A percentile compares a stretch with the other conserved stretches of the same genome.
Evolutionary conservation across 92 coral and sea anemone genomes (phyloP).

Genomic region (Zoanthus gigantus): DNA sequence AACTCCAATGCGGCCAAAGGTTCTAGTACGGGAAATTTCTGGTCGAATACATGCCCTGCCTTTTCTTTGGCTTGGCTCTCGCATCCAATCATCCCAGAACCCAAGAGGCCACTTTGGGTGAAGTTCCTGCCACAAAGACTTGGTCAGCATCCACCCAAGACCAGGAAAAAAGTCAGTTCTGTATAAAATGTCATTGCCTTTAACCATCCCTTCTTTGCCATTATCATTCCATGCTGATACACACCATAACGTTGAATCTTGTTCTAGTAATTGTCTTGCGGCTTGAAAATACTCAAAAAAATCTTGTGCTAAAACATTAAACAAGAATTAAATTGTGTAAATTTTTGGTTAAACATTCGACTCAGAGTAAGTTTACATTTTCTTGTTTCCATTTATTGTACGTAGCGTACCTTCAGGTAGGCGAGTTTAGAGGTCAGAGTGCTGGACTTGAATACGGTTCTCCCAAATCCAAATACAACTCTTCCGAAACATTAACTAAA

Average conservation of each 20-base stretch:
- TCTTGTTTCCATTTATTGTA: too few relatives aligned
- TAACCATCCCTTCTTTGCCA: conserved; percentile 93
- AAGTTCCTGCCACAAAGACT: conserved; percentile 85
- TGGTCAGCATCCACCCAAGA: conserved; percentile 96
- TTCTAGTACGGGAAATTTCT: conserved; percentile 91
- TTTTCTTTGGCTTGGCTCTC: conserved; percentile 87
- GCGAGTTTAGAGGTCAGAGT: too few relatives aligned
- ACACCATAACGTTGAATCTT: conserved; percentile 94
- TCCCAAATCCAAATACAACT: too few relatives aligned
- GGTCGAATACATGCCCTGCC: conserved; percentile 94
- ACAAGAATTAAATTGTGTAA: neutral
- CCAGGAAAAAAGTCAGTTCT: conserved; percentile 99
- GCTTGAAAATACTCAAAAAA: conserved; percentile 94
- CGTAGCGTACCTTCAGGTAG: too few relatives aligned
- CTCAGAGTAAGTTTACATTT: too few relatives aligned
- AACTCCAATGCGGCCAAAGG: conserved; percentile 95
- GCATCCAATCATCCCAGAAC: conserved; percentile 99
- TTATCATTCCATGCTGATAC: conserved; percentile 99
- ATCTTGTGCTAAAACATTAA: conserved; percentile 84
- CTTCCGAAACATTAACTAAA: too few relatives aligned
- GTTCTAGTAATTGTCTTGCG: conserved; percentile 78
- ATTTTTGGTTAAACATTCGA: too few relatives aligned
- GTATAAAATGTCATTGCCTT: conserved; percentile 82
- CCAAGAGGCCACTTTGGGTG: conserved; percentile 94
- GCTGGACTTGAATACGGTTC: too few relatives aligned